These are phyloP conservation scores for Pycnomerus fuliginosus DNA, from an alignment of 2,888 invertebrate genomes.

Conservation along the genomic window DNA sequence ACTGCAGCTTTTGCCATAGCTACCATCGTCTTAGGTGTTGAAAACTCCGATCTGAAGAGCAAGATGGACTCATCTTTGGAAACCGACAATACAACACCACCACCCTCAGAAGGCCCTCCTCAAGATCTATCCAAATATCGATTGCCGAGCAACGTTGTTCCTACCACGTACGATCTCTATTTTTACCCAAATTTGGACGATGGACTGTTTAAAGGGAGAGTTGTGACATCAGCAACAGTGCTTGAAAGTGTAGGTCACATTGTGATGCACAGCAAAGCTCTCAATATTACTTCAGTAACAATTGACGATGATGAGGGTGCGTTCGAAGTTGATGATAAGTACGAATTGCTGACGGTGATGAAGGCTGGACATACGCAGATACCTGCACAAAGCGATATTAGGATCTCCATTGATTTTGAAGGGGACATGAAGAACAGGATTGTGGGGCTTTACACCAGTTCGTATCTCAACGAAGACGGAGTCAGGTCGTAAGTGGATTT, in stretches of 20 bases:
- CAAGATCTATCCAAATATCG: conserved; percentile 50
- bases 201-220: conserved; percentile 59
- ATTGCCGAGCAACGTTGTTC: conserved; percentile 61
- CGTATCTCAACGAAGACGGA: conserved; percentile 48
- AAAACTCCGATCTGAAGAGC: conserved; percentile 43
- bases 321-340: conserved; percentile 30
- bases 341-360: conserved; percentile 40
- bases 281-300: conserved; percentile 55
- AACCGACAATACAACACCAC: conserved; percentile 9
- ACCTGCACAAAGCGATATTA: conserved; percentile 48
- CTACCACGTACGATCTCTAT: conserved; percentile 66
- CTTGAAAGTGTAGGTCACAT: conserved; percentile 53
- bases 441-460: conserved; percentile 73
- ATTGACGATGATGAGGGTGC: conserved; percentile 36
- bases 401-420: conserved; percentile 60
- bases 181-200: conserved; percentile 64
- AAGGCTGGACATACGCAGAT: conserved; percentile 29
- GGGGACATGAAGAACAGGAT: conserved; percentile 67
- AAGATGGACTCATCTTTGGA: too few relatives aligned
- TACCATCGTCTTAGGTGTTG: conserved; percentile 57
- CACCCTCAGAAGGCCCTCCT: conserved; percentile 16
- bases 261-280: conserved; percentile 62
- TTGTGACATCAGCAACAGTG: conserved; percentile 55
- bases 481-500: too few relatives aligned
- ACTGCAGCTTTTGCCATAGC: conserved; percentile 55